Evolutionary conservation across 2,797 vertebrate genomes (phyloP).

Genomic region (Huso huso): DNA sequence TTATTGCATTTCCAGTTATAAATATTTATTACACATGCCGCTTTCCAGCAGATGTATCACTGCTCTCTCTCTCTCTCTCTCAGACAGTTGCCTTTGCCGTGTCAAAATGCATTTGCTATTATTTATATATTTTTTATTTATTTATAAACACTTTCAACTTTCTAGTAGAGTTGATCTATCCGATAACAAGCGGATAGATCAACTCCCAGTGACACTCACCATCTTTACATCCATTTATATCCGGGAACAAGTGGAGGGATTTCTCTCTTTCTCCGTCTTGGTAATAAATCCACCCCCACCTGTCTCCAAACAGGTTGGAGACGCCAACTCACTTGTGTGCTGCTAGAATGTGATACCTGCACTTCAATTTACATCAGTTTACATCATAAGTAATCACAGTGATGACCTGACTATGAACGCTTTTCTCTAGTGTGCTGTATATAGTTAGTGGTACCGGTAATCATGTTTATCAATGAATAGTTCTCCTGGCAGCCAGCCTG

Average conservation of each 20-base stretch:
- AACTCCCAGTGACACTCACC: not conserved
- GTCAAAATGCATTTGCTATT: slow-evolving; percentile 43
- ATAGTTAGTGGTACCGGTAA: too few relatives aligned
- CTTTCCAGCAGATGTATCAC: slow-evolving; percentile 39
- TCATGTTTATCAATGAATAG: too few relatives aligned
- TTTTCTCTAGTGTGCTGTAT: too few relatives aligned
- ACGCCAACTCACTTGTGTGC: not conserved
- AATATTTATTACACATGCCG: slow-evolving; percentile 41
- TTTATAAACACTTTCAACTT: slow-evolving; percentile 61
- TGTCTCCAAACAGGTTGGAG: not conserved
- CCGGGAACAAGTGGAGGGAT: slow-evolving; percentile 16
- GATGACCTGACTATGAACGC: too few relatives aligned
- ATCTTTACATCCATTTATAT: slow-evolving; percentile 52
- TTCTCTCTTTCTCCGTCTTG: not conserved
- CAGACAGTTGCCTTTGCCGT: slow-evolving; percentile 30
- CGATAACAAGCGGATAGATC: not conserved
- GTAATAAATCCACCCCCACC: not conserved
- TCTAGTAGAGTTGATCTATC: slow-evolving; percentile 2
- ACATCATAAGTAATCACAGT: too few relatives aligned
- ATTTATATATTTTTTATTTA: slow-evolving; percentile 55
- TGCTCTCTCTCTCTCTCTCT: slow-evolving; percentile 29
- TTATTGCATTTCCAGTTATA: slow-evolving; percentile 31
- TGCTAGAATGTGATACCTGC: too few relatives aligned
- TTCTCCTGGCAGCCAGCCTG: too few relatives aligned
- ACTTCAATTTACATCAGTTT: too few relatives aligned